Evolutionary conservation across 1,140 invertebrate genomes (phyloP), one percentile per base, ranked within the genome.

Genomic region (Formica exsecta): DNA sequence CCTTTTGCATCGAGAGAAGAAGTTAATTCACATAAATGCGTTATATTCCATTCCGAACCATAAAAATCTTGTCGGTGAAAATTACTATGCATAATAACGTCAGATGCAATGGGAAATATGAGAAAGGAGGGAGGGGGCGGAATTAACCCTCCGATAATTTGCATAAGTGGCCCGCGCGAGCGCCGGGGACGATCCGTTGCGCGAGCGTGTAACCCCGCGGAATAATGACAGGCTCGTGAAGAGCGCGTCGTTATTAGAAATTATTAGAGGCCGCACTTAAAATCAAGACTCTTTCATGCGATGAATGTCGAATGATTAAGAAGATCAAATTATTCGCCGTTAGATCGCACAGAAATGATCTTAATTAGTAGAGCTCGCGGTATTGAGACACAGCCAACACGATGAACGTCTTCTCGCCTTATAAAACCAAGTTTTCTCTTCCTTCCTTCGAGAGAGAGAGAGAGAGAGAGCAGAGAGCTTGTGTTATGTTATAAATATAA

Each of bases 261-360:
- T 94, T 94, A 94, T 94, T 94, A 94, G 91, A 94, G 93, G 89
- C 91, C 88, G 88, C 93, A 93, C 93, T 94, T 94, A 94, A 94
- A 95, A 95, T 95, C 94, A 95, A 93, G 93, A 93, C 93, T 94
- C 94, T 95, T 95, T 95, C 94, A 95, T 92, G 88, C 91, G 92
- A 93, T 95, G 94, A 95, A 95, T 95, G 90, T 93, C 91, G 91
- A 93, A 94, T 95, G 93, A 95, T 95, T 94, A 94, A 94, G 93
- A 93, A 92, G 92, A 93, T 92, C 87, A 94, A 93, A 94, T 95
- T 93, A 93, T 92, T 90, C 90, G 81, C 86, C 85, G 74, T 92
- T 51, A 51, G 90, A 92, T 92, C 91, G 89, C 89, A 87, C 86
- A 89, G 86, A 91, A 92, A 93, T 93, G 80, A 92, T 92, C 90